Base-by-base conservation (phyloP, 2,113 vertebrate species). In the Chroicocephalus ridibundus region DNA sequence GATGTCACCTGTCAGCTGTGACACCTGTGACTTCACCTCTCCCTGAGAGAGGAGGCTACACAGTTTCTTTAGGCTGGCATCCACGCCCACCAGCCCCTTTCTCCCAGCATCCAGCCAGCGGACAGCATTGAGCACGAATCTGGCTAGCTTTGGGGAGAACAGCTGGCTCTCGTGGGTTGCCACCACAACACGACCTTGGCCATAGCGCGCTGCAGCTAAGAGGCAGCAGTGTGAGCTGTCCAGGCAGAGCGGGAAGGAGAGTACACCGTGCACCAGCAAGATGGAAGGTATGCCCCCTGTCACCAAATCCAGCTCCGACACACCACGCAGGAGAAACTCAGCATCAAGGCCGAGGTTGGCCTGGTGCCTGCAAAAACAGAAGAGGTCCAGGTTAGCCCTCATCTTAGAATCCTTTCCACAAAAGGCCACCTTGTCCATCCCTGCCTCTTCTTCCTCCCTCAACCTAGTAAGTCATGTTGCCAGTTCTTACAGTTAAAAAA, bases 61-160 rank as follows among this genome's bases (percentile, higher is more conserved):
- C 47, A 98, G 57, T 2, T 90, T 74, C 75, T 95, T 34, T 72
- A 98, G 77, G 9, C 93, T 83, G 7, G 96, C 89, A 58, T 96
- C 75, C 82, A 98, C 97, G 44, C 94, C 97, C 24, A 98, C 97
- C 79, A 97, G 93, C 81, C 98, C 98, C 51, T 92, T 93, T 58
- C 93, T 97, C 25, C 97, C 97, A 0, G 90, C 97, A 26, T 98
- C 97, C 72, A 98, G 95, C 98, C 98, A 98, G 70, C 15, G 85
- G 44, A 98, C 36, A 3, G 98, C 97, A 36, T 98, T 98, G 54
- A 98, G 96, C 72, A 98, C 77, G 66, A 98, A 98, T 3, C 12
- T 75, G 85, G 96, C 86, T 65, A 98, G 79, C 64, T 98, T 98
- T 9, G 96, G 70, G 31, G 97, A 94, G 1, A 27, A 87, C 20